A percentile compares a stretch with the other conserved stretches of the same genome.
Conservation (phyloP, 2,888 invertebrate genomes). For the Mechanitis messenoides region DNA sequence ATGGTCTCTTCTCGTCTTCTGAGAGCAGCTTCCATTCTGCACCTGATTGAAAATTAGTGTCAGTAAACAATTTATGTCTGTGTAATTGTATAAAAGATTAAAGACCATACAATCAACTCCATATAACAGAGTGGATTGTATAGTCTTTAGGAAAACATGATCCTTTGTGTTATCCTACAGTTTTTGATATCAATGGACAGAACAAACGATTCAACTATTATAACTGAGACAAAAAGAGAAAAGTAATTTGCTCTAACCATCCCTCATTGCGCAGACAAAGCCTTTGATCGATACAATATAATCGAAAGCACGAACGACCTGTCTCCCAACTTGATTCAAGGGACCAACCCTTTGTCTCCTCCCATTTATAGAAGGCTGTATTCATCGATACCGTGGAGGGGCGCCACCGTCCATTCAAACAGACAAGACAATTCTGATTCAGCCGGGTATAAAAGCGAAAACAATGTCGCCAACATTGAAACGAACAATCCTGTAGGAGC, state of each 20-base stretch:
- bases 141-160: not conserved
- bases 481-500: constrained; percentile 76
- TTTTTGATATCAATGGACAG: constrained; percentile 13
- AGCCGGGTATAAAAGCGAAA: constrained; percentile 74
- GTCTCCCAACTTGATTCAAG: constrained; percentile 72
- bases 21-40: constrained; percentile 97
- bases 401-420: constrained; percentile 72
- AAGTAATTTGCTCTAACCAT: constrained; percentile 75
- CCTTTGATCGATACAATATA: constrained; percentile 74
- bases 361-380: constrained; percentile 72
- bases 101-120: no score
- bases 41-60: constrained; percentile 66
- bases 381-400: constrained; percentile 73
- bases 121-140: no score
- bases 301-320: constrained; percentile 72
- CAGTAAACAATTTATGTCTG: not conserved
- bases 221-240: constrained; percentile 56
- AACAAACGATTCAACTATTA: constrained; percentile 35
- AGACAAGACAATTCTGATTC: constrained; percentile 77
- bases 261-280: constrained; percentile 67
- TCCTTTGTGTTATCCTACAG: constrained; percentile 1
- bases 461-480: constrained; percentile 77
- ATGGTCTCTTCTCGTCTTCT: constrained; percentile 96
- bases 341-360: constrained; percentile 75
- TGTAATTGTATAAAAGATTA: not conserved